Conservation (phyloP, 2,888 invertebrate species). For the Pasiphila rectangulata region DNA sequence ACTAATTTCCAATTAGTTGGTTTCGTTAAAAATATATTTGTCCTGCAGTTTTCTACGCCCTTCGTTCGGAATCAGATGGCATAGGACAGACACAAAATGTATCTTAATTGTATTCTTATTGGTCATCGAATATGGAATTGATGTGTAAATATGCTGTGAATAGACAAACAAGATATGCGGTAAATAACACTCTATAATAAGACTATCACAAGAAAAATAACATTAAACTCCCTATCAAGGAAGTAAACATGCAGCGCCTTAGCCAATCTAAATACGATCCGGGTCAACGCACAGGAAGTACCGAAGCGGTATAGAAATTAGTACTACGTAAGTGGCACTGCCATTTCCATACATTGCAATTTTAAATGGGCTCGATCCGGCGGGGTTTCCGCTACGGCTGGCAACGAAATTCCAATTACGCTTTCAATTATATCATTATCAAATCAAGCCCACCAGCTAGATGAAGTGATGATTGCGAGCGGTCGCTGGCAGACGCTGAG, state of each 20-base stretch:
- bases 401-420: slow-evolving; percentile 39
- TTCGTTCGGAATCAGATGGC: too few relatives aligned
- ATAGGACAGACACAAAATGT: too few relatives aligned
- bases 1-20: too few relatives aligned
- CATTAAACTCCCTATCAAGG: slow-evolving; percentile 1
- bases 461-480: background rate
- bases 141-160: too few relatives aligned
- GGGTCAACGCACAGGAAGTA: slow-evolving; percentile 37
- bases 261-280: slow-evolving; percentile 36
- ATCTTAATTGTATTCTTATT: too few relatives aligned
- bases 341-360: slow-evolving; percentile 66
- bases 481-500: too few relatives aligned
- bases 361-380: slow-evolving; percentile 59
- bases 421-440: background rate
- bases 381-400: slow-evolving; percentile 51
- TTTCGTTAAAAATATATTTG: too few relatives aligned
- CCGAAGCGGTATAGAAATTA: slow-evolving; percentile 11
- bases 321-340: slow-evolving; percentile 51
- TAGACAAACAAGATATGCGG: background rate
- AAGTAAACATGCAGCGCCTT: slow-evolving; percentile 10
- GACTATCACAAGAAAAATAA: too few relatives aligned
- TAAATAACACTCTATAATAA: too few relatives aligned
- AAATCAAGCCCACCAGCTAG: too few relatives aligned
- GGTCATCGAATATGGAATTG: too few relatives aligned
- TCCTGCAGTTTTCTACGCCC: too few relatives aligned